Conservation (phyloP, 2,113 vertebrate species). For the Probosciger aterrimus region DNA sequence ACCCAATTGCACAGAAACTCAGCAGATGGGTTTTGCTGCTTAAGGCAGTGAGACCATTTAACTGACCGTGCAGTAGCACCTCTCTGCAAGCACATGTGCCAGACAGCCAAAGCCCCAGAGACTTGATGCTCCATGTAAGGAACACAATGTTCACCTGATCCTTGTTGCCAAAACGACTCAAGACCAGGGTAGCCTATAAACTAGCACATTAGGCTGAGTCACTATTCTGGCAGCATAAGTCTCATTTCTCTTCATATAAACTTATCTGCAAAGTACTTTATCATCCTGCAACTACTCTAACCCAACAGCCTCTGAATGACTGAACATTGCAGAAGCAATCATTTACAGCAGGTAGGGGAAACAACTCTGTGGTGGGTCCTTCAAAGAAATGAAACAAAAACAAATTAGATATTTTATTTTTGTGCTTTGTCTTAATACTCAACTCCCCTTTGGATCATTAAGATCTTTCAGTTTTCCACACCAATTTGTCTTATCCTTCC, state of each 20-base stretch:
- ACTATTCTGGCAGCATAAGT: conserved; percentile 25
- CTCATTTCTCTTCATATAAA: conserved; percentile 24
- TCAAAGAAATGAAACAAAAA: not conserved
- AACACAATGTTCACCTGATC: conserved; percentile 46
- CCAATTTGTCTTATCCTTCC: conserved; percentile 38
- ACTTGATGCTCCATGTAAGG: conserved; percentile 12
- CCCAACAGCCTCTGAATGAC: not conserved
- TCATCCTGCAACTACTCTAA: not conserved
- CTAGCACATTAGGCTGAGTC: conserved; percentile 45
- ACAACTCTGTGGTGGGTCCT: conserved; percentile 18
- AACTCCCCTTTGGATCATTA: not conserved
- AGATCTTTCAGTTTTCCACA: conserved; percentile 22
- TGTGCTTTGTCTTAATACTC: conserved; percentile 4
- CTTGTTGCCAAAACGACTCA: not conserved
- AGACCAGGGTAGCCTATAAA: conserved; percentile 24
- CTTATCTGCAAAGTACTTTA: conserved; percentile 27
- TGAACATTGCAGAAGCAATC: not conserved
- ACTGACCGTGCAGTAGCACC: not conserved
- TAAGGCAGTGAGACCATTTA: not conserved
- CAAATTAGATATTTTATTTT: not conserved
- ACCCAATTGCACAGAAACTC: not conserved
- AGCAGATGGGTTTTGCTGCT: not conserved
- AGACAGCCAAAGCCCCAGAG: not conserved
- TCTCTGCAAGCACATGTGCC: not conserved
- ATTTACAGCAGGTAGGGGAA: conserved; percentile 29